A percentile compares a stretch with the other conserved stretches of the same genome.
Conservation (phyloP, 2,888 invertebrate genomes). For the Cynaeus angustus region DNA sequence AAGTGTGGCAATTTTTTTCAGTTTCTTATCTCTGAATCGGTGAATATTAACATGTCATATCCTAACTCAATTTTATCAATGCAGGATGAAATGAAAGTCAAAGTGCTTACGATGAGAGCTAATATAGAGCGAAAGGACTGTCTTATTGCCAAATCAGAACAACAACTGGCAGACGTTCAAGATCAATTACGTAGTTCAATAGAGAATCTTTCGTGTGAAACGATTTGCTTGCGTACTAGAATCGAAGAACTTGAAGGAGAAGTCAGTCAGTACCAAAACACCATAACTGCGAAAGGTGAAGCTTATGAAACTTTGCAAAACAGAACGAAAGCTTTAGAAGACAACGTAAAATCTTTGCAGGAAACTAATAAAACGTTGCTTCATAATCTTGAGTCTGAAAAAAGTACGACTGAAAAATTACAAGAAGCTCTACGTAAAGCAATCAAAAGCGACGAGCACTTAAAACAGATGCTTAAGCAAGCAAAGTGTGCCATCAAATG, state of each 20-base stretch:
- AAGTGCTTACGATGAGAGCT: slow-evolving; percentile 62
- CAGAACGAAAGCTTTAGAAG: neutral
- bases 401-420: slow-evolving; percentile 8
- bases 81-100: slow-evolving; percentile 64
- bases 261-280: neutral
- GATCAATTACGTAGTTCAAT: slow-evolving; percentile 64
- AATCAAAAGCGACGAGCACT: slow-evolving; percentile 54
- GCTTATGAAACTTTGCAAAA: slow-evolving; percentile 8
- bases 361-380: slow-evolving; percentile 7
- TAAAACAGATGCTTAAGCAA: slow-evolving; percentile 64
- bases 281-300: slow-evolving; percentile 11
- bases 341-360: neutral
- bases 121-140: slow-evolving; percentile 66
- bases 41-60: slow-evolving; percentile 12
- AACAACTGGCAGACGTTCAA: slow-evolving; percentile 65
- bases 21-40: slow-evolving; percentile 3
- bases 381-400: slow-evolving; percentile 10
- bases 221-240: slow-evolving; percentile 59
- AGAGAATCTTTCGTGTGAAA: slow-evolving; percentile 63
- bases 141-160: slow-evolving; percentile 64
- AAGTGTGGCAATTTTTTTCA: slow-evolving; percentile 48
- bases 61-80: slow-evolving; percentile 2
- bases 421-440: slow-evolving; percentile 24
- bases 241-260: slow-evolving; percentile 56
- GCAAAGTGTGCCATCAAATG: slow-evolving; percentile 65